Evolutionary conservation across 2,888 invertebrate genomes (phyloP).

Genomic region (Trachelus tabidus): DNA sequence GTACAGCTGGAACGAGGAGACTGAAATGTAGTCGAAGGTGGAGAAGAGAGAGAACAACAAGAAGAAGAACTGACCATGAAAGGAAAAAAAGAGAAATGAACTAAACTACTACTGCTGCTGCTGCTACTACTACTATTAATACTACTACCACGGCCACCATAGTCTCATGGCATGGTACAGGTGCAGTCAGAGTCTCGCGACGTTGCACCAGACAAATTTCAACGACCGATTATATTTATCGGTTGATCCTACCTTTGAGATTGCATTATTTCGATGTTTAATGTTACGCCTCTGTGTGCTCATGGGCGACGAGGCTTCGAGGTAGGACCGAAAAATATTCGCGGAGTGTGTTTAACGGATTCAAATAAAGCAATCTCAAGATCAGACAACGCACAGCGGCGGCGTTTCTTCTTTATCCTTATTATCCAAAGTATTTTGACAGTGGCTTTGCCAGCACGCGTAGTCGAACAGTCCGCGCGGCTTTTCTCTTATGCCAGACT

Average conservation of each 20-base stretch:
- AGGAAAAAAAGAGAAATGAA: background rate
- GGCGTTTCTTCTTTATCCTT: constrained; percentile 40
- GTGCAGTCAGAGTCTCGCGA: constrained; percentile 9
- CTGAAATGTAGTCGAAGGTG: background rate
- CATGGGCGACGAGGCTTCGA: constrained; percentile 13
- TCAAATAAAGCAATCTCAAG: constrained; percentile 57
- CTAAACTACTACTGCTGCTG: background rate
- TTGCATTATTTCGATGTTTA: constrained; percentile 53
- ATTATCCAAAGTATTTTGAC: constrained; percentile 32
- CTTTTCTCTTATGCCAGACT: constrained; percentile 5
- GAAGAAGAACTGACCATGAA: background rate
- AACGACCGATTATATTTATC: constrained; percentile 51
- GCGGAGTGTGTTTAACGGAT: constrained; percentile 44
- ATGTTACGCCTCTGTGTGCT: constrained; percentile 37
- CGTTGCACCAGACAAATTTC: constrained; percentile 47
- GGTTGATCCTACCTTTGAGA: constrained; percentile 47
- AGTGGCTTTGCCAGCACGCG: constrained; percentile 12
- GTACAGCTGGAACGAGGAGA: constrained; percentile 5
- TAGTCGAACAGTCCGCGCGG: background rate
- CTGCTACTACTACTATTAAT: background rate
- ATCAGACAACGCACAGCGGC: constrained; percentile 48
- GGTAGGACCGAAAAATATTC: constrained; percentile 30
- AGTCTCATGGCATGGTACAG: background rate
- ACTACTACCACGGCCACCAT: background rate
- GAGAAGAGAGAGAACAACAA: background rate